phyloP scores from a whole-genome alignment of 2,888 invertebrate genomes.

The Lampropteryx suffumata region DNA sequence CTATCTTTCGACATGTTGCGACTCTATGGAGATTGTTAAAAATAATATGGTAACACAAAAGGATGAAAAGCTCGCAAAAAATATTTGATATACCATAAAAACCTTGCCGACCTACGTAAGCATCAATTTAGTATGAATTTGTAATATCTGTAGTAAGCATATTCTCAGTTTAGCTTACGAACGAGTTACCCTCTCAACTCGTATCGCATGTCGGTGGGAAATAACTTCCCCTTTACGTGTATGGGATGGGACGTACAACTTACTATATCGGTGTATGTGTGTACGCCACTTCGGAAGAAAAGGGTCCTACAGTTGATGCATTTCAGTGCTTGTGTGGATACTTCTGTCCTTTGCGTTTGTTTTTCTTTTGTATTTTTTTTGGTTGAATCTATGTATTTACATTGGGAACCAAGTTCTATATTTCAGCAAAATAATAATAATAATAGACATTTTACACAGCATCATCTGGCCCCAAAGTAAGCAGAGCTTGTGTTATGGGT shows the following conservation, averaged over 20 bases:
- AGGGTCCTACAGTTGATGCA: constrained; percentile 62
- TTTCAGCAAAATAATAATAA: too few relatives aligned
- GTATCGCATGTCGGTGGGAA: background rate
- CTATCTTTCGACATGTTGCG: too few relatives aligned
- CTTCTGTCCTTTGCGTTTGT: constrained; percentile 37
- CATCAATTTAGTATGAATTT: too few relatives aligned
- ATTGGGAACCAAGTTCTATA: too few relatives aligned
- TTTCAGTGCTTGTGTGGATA: constrained; percentile 49
- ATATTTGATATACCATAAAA: too few relatives aligned
- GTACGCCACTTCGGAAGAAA: constrained; percentile 47
- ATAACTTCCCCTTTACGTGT: constrained; percentile 3
- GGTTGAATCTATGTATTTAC: too few relatives aligned
- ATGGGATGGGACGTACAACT: constrained; percentile 13
- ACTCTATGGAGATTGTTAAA: too few relatives aligned
- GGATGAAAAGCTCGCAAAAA: too few relatives aligned
- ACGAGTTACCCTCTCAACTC: background rate
- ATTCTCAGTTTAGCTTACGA: background rate
- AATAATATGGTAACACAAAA: too few relatives aligned
- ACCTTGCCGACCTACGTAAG: too few relatives aligned
- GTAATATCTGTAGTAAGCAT: background rate
- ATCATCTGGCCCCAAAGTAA: too few relatives aligned
- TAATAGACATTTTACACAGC: too few relatives aligned
- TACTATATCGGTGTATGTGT: constrained; percentile 21
- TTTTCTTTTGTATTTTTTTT: constrained; percentile 35
- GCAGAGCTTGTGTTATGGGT: background rate